Percentiles rank a stretch among this genome's conserved stretches.
Evolutionary conservation across 2,888 invertebrate species (phyloP).

Genomic region (Andrena praecox): DNA sequence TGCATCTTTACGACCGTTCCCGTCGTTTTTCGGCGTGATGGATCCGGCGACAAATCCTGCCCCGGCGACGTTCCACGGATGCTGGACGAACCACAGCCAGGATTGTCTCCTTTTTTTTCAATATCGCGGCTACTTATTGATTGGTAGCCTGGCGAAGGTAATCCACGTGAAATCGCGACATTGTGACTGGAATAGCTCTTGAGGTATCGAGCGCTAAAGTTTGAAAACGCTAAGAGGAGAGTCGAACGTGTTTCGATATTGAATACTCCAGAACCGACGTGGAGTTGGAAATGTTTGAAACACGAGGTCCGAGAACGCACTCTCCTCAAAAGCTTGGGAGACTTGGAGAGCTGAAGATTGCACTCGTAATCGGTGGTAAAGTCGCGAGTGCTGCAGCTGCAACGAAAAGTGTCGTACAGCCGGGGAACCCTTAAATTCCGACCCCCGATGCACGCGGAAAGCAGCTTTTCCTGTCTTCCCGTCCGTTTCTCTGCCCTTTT

Average conservation of each 20-base stretch:
- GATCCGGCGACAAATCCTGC: slow-evolving; percentile 38
- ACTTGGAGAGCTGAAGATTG: neutral
- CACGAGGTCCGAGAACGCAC: too few relatives aligned
- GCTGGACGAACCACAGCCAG: too few relatives aligned
- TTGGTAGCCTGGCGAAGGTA: too few relatives aligned
- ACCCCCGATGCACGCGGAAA: neutral
- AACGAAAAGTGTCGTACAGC: neutral
- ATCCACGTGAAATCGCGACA: too few relatives aligned
- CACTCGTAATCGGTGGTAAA: neutral
- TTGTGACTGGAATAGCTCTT: too few relatives aligned
- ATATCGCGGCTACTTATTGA: too few relatives aligned
- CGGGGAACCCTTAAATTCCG: neutral
- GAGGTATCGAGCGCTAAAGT: too few relatives aligned
- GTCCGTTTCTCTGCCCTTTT: neutral
- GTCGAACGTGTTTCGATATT: too few relatives aligned
- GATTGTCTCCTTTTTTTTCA: too few relatives aligned
- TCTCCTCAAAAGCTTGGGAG: neutral
- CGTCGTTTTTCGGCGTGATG: slow-evolving; percentile 26
- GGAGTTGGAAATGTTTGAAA: too few relatives aligned
- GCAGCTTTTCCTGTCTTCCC: neutral
- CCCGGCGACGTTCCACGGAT: neutral
- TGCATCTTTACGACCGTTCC: slow-evolving; percentile 73
- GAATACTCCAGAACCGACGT: too few relatives aligned
- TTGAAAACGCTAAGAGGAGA: too few relatives aligned
- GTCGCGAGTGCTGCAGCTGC: neutral